Evolutionary conservation across 2,113 vertebrate genomes (phyloP).

Genomic region (Myiozetetes cayanensis): DNA sequence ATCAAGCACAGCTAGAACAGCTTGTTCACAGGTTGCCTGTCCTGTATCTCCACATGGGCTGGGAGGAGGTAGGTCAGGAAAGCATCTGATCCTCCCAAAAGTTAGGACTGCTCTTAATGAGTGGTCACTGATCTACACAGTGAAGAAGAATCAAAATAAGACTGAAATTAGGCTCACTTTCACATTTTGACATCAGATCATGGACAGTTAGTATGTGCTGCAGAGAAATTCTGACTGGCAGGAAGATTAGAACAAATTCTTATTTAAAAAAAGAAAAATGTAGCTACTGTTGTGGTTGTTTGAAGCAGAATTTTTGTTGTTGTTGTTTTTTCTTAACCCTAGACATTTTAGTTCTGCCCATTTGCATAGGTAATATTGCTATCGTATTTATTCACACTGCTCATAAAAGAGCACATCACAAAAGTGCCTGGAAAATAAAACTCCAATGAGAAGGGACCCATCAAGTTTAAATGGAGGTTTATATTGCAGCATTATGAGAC

Average conservation of each 20-base stretch:
- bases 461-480: constrained; percentile 67
- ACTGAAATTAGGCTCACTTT: neutral
- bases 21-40: neutral
- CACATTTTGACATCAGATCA: neutral
- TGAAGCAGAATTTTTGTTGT: neutral
- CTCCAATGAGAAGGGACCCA: constrained; percentile 56
- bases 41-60: neutral
- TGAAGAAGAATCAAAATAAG: neutral
- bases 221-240: neutral
- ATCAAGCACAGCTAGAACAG: neutral
- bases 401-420: constrained; percentile 38
- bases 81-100: neutral
- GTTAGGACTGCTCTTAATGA: neutral
- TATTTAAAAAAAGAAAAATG: neutral
- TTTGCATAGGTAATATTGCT: constrained; percentile 46
- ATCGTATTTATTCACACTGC: constrained; percentile 20
- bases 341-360: neutral
- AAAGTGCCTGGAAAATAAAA: constrained; percentile 43
- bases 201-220: neutral
- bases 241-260: neutral
- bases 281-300: neutral
- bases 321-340: neutral
- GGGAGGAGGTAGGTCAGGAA: neutral
- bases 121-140: neutral
- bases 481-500: constrained; percentile 39